Evolutionary conservation across 2,113 vertebrate genomes (phyloP).

Genomic region (Eclectus roratus): DNA sequence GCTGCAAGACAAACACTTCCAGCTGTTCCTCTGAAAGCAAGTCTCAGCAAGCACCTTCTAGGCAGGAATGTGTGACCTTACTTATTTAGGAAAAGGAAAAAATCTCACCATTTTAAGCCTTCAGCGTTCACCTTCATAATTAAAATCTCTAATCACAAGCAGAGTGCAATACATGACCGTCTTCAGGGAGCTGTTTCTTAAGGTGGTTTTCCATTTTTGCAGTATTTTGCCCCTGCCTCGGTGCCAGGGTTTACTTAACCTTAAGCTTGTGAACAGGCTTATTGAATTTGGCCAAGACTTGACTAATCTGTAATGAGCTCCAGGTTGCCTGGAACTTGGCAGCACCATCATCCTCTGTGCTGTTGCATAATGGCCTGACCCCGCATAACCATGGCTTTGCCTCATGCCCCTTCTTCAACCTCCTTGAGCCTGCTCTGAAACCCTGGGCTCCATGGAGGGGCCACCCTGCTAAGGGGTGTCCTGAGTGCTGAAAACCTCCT

Average conservation of each 20-base stretch:
- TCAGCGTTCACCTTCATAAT: slow-evolving; percentile 23
- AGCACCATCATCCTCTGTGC: neutral
- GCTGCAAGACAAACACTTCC: slow-evolving; percentile 40
- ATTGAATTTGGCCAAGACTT: slow-evolving; percentile 70
- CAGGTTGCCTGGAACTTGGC: slow-evolving; percentile 71
- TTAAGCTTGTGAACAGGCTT: slow-evolving; percentile 62
- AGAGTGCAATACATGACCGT: neutral
- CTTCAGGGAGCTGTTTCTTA: slow-evolving; percentile 28
- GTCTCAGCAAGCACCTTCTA: slow-evolving; percentile 34
- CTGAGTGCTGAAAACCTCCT: neutral
- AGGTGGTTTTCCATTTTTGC: slow-evolving; percentile 48
- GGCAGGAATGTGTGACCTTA: neutral
- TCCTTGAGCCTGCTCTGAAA: neutral
- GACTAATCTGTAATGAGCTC: slow-evolving; percentile 64
- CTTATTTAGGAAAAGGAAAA: slow-evolving; percentile 22
- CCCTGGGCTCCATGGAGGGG: neutral
- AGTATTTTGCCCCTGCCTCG: neutral
- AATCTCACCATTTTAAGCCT: neutral
- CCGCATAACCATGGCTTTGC: neutral
- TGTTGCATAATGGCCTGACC: slow-evolving; percentile 66
- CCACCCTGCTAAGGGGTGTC: neutral
- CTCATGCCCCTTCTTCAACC: neutral
- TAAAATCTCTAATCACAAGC: slow-evolving; percentile 39
- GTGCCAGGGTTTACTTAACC: slow-evolving; percentile 63
- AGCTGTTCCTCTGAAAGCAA: slow-evolving; percentile 33